Conservation (phyloP, 2,113 vertebrate genomes). For the Pardalotus punctatus region DNA sequence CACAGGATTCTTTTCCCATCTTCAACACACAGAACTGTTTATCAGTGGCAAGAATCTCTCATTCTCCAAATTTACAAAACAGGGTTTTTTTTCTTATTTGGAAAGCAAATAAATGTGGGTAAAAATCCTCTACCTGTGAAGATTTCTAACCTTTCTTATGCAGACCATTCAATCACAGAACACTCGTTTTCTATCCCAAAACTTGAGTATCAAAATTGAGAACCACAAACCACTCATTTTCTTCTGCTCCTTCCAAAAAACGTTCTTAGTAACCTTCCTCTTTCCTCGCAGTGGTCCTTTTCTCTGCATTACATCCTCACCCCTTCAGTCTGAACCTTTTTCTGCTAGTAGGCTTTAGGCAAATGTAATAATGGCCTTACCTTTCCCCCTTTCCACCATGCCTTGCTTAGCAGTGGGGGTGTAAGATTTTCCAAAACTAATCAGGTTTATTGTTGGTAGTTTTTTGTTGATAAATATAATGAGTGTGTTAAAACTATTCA, state of each 20-base stretch:
- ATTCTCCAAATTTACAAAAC: neutral
- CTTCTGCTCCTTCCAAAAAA: neutral
- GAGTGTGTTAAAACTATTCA: neutral
- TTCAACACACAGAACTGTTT: neutral
- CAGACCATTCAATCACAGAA: neutral
- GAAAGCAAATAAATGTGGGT: neutral
- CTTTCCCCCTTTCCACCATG: neutral
- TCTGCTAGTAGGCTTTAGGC: neutral
- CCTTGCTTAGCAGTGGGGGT: neutral
- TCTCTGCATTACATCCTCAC: neutral
- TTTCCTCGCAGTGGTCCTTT: neutral
- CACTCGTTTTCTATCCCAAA: neutral
- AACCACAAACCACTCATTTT: neutral
- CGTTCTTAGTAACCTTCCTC: neutral
- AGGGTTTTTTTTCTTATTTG: rapidly evolving
- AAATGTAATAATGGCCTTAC: neutral
- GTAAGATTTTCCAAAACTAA: neutral
- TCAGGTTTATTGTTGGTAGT: neutral
- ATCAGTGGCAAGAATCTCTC: neutral
- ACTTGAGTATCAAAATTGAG: neutral
- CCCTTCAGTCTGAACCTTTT: neutral
- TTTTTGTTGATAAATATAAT: neutral
- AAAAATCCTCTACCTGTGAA: neutral
- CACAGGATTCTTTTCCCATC: neutral
- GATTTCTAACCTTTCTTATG: neutral